Percentiles rank a stretch among this genome's conserved stretches.
These are phyloP conservation scores for Cathartes aura DNA, from an alignment of 2,113 vertebrate genomes.

Conservation along the genomic window DNA sequence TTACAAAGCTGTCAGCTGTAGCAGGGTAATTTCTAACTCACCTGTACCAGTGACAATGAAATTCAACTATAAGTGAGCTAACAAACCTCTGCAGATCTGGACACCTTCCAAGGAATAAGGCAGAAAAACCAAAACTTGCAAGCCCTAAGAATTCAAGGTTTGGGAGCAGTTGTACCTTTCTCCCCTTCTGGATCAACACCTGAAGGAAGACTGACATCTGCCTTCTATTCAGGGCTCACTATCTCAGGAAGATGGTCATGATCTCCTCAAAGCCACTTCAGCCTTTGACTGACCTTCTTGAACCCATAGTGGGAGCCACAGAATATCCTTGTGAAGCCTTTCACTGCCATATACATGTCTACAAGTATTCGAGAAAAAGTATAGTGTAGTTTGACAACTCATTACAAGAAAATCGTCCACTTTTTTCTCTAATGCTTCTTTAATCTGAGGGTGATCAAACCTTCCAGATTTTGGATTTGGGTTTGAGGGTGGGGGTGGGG, in stretches of 20 bases:
- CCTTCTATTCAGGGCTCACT: not conserved
- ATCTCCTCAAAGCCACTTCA: not conserved
- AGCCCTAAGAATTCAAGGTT: not conserved
- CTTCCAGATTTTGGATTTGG: not conserved
- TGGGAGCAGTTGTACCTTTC: not conserved
- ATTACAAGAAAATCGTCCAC: not conserved
- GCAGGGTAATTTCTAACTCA: not conserved
- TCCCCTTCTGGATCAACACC: not conserved
- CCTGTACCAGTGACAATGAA: not conserved
- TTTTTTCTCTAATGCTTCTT: not conserved
- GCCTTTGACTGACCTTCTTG: not conserved
- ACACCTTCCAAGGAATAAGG: not conserved
- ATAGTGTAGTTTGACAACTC: not conserved
- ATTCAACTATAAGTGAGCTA: not conserved
- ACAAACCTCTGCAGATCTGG: not conserved
- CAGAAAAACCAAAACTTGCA: rapidly evolving
- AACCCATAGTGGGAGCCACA: not conserved
- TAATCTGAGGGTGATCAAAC: not conserved
- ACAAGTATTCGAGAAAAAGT: not conserved
- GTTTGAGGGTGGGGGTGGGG: not conserved
- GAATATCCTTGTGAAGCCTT: not conserved
- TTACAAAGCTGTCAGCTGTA: not conserved
- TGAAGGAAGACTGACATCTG: not conserved
- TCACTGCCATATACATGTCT: rapidly evolving
- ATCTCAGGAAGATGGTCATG: not conserved